Evolutionary conservation across 2,797 vertebrate species (phyloP), one percentile per base, ranked within the genome.

Genomic region (Gephyroberyx darwinii): DNA sequence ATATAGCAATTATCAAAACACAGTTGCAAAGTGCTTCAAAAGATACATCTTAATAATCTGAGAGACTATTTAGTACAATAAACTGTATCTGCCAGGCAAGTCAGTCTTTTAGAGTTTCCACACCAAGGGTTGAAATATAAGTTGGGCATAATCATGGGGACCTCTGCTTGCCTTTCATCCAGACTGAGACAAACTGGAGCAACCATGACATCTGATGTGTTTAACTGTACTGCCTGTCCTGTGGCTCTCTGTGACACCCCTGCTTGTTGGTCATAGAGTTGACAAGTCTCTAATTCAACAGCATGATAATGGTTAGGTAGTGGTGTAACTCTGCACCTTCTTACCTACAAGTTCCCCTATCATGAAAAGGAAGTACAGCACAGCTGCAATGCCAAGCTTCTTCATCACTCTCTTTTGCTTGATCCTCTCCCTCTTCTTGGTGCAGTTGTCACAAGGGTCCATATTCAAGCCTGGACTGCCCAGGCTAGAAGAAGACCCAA

Each of bases 301-400:
- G 20, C 19, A 5, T 31, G 16, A 48, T n/a, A 55, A 56, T 3
- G 41, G 20, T 10, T 0, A 5, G 47, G 7, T 7, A 17, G 8
- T 22, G 19, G 9, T 4, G 20, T 35, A 2, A 39, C 26, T 26
- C 14, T 19, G 20, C 9, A 19, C 1, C n/a, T 13, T 4, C 94
- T 96, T 92, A 99, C 98, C 98, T 78, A 98, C 77, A 17, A 99
- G 94, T 85, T 99, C 98, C 4, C 95, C 97, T 0, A 92, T 89
- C 96, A 98, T 99, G 84, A 99, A 99, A 30, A 98, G 90, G 14
- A 96, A 92, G 80, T 99, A 99, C 1, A 99, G 95, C 20, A 93
- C 5, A 0, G 96, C 96, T 0, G 97, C 98, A 0, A 95, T 57
- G 48, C 84, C 73, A 12, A 99, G 88, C 57, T 93, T 94, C 88